These are phyloP conservation scores for Cryptosula pallasiana DNA, from an alignment of 2,888 invertebrate genomes.

Conservation along the genomic window DNA sequence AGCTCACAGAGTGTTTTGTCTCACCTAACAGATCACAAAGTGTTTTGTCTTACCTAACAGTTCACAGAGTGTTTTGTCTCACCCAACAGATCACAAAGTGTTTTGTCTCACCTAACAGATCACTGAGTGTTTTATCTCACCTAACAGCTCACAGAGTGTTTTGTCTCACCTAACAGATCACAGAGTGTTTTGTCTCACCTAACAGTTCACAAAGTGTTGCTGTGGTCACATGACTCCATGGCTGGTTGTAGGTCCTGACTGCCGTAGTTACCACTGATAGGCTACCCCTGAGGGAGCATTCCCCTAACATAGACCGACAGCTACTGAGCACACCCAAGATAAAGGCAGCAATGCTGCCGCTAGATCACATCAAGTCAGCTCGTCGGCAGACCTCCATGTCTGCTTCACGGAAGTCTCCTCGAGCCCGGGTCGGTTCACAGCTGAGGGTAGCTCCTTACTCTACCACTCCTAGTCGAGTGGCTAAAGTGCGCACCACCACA, in stretches of 20 bases:
- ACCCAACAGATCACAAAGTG: too few species aligned
- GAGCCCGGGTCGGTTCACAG: not conserved
- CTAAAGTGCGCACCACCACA: not conserved
- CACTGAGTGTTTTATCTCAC: too few species aligned
- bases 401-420: not conserved
- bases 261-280: not conserved
- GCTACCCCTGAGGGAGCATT: constrained; percentile 5
- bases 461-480: not conserved
- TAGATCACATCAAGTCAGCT: constrained; percentile 5
- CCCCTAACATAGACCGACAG: not conserved
- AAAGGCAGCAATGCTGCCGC: constrained; percentile 20
- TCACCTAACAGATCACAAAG: too few species aligned
- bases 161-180: too few species aligned
- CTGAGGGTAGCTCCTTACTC: not conserved
- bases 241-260: not conserved
- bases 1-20: too few species aligned
- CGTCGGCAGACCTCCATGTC: not conserved
- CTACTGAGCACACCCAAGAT: not conserved
- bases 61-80: too few species aligned
- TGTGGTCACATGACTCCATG: not conserved
- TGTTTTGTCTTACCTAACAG: too few species aligned
- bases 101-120: too few species aligned
- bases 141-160: too few species aligned
- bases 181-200: too few species aligned
- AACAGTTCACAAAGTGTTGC: not conserved